These are phyloP conservation scores for Ganaspis brasiliensis DNA, from an alignment of 2,888 invertebrate genomes.

Conservation along the genomic window DNA sequence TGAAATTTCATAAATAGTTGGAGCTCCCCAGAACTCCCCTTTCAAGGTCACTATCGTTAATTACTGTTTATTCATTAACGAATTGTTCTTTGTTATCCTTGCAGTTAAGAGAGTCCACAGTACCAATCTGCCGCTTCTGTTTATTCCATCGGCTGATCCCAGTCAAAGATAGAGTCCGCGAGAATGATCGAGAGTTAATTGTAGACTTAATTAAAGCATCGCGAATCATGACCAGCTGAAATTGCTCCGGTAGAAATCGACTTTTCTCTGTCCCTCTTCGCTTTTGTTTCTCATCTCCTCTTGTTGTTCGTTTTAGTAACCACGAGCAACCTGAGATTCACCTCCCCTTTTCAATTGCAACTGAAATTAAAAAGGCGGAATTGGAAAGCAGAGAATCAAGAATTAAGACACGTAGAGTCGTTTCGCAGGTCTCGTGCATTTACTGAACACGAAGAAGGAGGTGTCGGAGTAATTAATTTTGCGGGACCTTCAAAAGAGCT, in stretches of 20 bases:
- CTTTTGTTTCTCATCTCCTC: slow-evolving; percentile 42
- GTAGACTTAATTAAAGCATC: slow-evolving; percentile 71
- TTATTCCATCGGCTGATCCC: slow-evolving; percentile 62
- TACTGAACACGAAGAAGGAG: slow-evolving; percentile 21
- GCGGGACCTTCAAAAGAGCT: slow-evolving; percentile 13
- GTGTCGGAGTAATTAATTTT: slow-evolving; percentile 16
- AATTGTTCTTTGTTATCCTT: slow-evolving; percentile 61
- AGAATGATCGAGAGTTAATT: slow-evolving; percentile 74
- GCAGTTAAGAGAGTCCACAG: slow-evolving; percentile 38
- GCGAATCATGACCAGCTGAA: slow-evolving; percentile 54
- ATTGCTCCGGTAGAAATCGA: slow-evolving; percentile 44
- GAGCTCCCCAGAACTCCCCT: no score
- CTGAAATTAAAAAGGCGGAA: slow-evolving; percentile 17
- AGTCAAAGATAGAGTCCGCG: slow-evolving; percentile 65
- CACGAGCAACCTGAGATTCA: neutral
- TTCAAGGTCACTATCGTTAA: slow-evolving; percentile 30
- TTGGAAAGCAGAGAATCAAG: slow-evolving; percentile 2
- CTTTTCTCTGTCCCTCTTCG: slow-evolving; percentile 47
- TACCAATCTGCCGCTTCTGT: slow-evolving; percentile 38
- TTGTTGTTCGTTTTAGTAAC: neutral
- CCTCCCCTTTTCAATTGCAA: slow-evolving; percentile 24
- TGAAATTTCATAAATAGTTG: no score
- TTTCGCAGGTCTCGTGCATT: neutral
- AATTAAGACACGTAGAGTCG: slow-evolving; percentile 19
- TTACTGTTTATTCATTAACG: slow-evolving; percentile 62